These are phyloP conservation scores for Corvus moneduloides DNA, from an alignment of 2,113 vertebrate genomes.

Conservation along the genomic window DNA sequence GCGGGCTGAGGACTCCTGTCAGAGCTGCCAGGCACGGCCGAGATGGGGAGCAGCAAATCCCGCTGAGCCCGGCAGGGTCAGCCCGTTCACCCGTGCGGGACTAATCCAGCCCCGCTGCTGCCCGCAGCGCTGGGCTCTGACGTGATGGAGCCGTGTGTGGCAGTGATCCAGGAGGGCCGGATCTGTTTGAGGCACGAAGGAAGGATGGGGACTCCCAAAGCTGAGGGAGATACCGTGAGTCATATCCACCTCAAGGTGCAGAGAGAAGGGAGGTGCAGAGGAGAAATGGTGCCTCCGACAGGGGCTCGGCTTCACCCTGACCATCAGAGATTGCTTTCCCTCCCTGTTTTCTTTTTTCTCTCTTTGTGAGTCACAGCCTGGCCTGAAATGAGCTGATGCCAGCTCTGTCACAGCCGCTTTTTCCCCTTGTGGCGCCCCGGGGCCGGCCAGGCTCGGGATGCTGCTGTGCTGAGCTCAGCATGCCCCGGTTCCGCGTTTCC, in stretches of 20 bases:
- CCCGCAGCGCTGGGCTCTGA: neutral
- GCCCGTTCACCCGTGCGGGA: neutral
- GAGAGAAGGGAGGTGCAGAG: neutral
- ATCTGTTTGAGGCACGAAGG: too few relatives aligned
- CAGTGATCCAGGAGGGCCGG: rapidly evolving
- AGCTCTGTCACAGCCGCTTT: neutral
- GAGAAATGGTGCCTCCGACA: neutral
- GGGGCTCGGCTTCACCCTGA: neutral
- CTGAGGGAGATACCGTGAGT: neutral
- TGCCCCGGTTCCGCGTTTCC: rapidly evolving
- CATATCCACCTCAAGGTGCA: rapidly evolving
- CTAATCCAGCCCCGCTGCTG: neutral
- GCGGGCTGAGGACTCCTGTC: neutral
- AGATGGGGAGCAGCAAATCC: neutral
- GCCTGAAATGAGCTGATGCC: constrained; percentile 26
- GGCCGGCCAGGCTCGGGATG: neutral
- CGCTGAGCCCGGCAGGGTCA: neutral
- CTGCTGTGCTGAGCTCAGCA: constrained; percentile 27
- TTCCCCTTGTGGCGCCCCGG: neutral
- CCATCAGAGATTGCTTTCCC: neutral
- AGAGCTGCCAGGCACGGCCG: rapidly evolving
- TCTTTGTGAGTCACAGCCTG: neutral
- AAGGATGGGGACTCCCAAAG: neutral
- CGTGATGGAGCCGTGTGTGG: rapidly evolving
- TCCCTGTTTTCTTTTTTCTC: neutral